phyloP scores from a whole-genome alignment of 2,888 invertebrate genomes.

The Eucera pruinosa region DNA sequence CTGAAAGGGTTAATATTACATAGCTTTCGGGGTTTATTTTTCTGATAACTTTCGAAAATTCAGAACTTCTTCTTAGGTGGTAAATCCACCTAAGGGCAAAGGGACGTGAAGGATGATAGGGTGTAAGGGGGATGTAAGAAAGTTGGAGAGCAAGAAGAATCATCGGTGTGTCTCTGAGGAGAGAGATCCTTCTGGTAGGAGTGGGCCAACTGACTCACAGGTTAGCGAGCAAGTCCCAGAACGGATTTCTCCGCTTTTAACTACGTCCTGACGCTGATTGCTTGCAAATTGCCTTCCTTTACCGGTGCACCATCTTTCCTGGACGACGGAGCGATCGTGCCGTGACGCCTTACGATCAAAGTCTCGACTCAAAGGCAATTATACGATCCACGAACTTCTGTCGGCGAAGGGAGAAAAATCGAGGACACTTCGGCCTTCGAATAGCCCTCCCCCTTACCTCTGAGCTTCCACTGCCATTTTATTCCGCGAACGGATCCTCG shows the following conservation, averaged over 20 bases:
- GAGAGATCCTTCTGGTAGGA: constrained; percentile 76
- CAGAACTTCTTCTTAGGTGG: too few relatives aligned
- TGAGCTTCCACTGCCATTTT: neutral
- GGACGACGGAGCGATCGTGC: constrained; percentile 55
- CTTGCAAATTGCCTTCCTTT: constrained; percentile 78
- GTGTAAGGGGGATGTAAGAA: constrained; percentile 59
- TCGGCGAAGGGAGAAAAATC: constrained; percentile 24
- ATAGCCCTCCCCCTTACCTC: neutral
- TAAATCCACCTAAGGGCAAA: neutral
- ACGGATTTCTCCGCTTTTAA: constrained; percentile 76
- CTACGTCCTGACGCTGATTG: constrained; percentile 76
- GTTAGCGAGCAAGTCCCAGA: constrained; percentile 74
- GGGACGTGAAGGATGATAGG: neutral
- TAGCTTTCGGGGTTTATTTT: too few relatives aligned
- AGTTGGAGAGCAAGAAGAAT: constrained; percentile 71
- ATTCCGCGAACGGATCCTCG: neutral
- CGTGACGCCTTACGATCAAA: constrained; percentile 61
- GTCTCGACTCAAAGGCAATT: constrained; percentile 53
- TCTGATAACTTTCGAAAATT: too few relatives aligned
- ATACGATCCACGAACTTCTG: constrained; percentile 43
- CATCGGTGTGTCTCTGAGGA: constrained; percentile 74
- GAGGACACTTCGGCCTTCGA: constrained; percentile 5
- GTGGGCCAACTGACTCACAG: constrained; percentile 71
- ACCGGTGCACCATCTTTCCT: constrained; percentile 54
- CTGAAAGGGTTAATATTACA: too few relatives aligned